phyloP scores from a whole-genome alignment of 2,888 invertebrate genomes.

The Agriopis marginaria region DNA sequence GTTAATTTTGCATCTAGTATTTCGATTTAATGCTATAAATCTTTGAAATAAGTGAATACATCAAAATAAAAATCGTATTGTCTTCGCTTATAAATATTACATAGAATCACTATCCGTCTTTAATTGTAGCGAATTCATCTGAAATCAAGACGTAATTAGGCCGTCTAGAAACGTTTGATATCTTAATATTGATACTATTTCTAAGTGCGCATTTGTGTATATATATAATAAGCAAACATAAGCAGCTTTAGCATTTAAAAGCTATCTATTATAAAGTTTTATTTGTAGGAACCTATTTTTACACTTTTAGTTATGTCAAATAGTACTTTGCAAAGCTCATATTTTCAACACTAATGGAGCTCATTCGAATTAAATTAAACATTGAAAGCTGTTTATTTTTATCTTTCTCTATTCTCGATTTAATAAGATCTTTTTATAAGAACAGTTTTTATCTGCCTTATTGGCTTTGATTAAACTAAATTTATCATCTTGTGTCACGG shows the following conservation, averaged over 20 bases:
- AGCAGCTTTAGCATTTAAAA: no score
- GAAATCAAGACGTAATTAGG: conserved; percentile 20
- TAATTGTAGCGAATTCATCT: conserved; percentile 6
- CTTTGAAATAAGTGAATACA: neutral
- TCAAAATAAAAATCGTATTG: neutral
- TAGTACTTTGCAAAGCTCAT: neutral
- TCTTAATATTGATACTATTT: conserved; percentile 23
- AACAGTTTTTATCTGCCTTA: neutral
- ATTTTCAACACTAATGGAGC: neutral
- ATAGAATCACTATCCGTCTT: conserved; percentile 1
- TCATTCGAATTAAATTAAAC: neutral
- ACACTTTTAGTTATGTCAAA: neutral
- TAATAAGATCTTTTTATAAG: neutral
- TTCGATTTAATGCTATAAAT: neutral
- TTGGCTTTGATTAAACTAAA: neutral
- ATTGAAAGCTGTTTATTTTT: neutral
- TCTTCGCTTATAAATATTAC: conserved; percentile 11
- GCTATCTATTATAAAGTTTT: no score
- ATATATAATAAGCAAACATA: no score
- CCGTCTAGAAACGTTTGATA: neutral
- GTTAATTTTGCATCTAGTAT: neutral
- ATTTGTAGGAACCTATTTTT: no score
- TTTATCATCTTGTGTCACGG: neutral
- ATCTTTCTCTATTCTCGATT: no score
- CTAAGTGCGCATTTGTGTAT: conserved; percentile 9